phyloP scores from a whole-genome alignment of 2,888 invertebrate species.

The Mactromeris polynyma region DNA sequence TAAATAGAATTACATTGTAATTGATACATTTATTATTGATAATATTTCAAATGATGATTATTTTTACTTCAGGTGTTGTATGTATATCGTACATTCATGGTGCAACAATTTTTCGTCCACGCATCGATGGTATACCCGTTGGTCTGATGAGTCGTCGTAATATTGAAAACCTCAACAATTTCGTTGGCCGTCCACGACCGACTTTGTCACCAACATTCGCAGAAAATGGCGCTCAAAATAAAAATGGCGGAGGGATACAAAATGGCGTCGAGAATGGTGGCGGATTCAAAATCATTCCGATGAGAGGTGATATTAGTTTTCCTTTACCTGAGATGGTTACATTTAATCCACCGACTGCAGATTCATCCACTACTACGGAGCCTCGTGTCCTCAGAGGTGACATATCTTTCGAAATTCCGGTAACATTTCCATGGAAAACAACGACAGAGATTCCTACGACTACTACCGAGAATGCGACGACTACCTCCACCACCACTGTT shows the following conservation, averaged over 20 bases:
- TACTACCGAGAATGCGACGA: background rate
- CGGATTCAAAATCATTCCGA: background rate
- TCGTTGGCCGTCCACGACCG: slow-evolving; percentile 21
- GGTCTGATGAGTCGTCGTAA: slow-evolving; percentile 15
- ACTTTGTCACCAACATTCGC: background rate
- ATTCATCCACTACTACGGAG: background rate
- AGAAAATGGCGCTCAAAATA: background rate
- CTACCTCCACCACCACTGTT: background rate
- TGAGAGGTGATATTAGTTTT: slow-evolving; percentile 42
- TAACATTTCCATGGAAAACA: slow-evolving; percentile 27
- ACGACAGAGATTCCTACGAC: slow-evolving; percentile 14
- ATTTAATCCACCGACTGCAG: background rate
- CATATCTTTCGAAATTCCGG: slow-evolving; percentile 34
- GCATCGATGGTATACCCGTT: slow-evolving; percentile 23
- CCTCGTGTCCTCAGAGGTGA: slow-evolving; percentile 23
- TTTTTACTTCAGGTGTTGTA: slow-evolving; percentile 7
- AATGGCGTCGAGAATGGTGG: background rate
- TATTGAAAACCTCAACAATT: slow-evolving; percentile 13
- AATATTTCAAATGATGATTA: too few relatives aligned
- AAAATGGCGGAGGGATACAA: background rate
- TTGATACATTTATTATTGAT: too few relatives aligned
- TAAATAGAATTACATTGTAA: too few relatives aligned
- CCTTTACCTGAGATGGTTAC: slow-evolving; percentile 32
- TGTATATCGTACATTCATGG: slow-evolving; percentile 5
- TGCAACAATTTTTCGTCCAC: slow-evolving; percentile 14